Evolutionary conservation across 2,888 invertebrate genomes (phyloP), one percentile per base, ranked within the genome.

Genomic region (Uloborus plumipes): DNA sequence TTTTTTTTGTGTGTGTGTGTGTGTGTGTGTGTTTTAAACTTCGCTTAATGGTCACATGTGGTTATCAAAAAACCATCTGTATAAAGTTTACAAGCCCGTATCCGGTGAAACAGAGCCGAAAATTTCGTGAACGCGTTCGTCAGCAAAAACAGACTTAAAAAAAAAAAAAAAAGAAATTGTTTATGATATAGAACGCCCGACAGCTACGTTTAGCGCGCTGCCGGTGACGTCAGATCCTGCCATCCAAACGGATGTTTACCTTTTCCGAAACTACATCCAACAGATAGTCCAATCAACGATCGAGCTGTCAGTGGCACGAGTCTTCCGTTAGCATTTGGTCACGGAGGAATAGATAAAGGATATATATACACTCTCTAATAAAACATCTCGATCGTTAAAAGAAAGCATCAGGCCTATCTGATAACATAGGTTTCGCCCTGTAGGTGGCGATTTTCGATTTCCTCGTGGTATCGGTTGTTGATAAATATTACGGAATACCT

Each of bases 201-300:
- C 64, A 65, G 64, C 71, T 22, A 47, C 39, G 31, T 55, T 26
- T 58, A 53, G 61, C 51, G 31, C 67, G 59, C n/a, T 66, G 39
- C 66, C 50, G 20, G 62, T 77, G 69, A 79, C 79, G 79, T 79
- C 79, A 79, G 79, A 53, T 79, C 79, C 79, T 65, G 79, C 50
- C 61, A 39, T 62, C 51, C 61, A 62, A 66, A 50, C 78, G 79
- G 79, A 79, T 79, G 79, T 79, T 79, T 79, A 79, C 72, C 51
- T 79, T 67, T 65, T 58, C 51, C 70, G 51, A 70, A 61, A 70
- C 77, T 47, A 22, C 70, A 22, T 59, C 66, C 67, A 66, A 67
- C 67, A 69, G 74, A 74, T 74, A 65, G 76, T 49, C 69, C 69
- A 59, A 69, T 69, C 69, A 69, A 67, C 69, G 58, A 39, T 20